Evolutionary conservation across 2,888 invertebrate genomes (phyloP), one percentile per base, ranked within the genome.

Genomic region (Scaptomyza tumidula): DNA sequence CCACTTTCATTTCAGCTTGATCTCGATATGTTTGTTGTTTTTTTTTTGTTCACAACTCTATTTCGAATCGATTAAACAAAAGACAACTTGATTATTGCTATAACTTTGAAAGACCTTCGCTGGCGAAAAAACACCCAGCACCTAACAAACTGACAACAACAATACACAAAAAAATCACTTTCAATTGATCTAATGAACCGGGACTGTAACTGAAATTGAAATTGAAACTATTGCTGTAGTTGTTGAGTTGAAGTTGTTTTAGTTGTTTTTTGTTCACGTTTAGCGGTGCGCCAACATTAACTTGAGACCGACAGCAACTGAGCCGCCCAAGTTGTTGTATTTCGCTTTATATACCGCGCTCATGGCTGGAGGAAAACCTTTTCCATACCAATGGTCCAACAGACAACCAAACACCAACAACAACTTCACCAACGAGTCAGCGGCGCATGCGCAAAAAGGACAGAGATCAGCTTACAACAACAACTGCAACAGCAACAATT

Each of bases 301-400:
- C 82, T 88, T 74, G 64, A 84, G 78, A 84, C 83, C 83, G 89
- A 83, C 85, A 81, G 82, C 82, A 81, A 83, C 83, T 83, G 83
- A 83, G 85, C 71, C 89, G 89, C 87, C 83, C 87, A 83, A 78
- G 86, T 83, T 83, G 85, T 87, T 87, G 83, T 87, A 85, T 72
- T 78, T 87, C 89, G 83, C 83, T 87, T 83, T 83, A 83, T 83
- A 83, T 83, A 88, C 83, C 71, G 61, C 78, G 65, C 60, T 48
- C 43, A 16, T 53, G 33, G 78, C 64, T 27, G n/a, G 85, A 78
- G 81, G 82, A 86, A 88, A 88, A 83, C 85, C 89, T 86, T 83
- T 82, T 84, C 65, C 75, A 69, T 85, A 62, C 71, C 76, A 78
- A 68, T 53, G 60, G 65, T 52, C 55, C 39, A 71, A 75, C 68